Evolutionary conservation across 2,797 vertebrate species (phyloP).

Genomic region (Clamator glandarius): DNA sequence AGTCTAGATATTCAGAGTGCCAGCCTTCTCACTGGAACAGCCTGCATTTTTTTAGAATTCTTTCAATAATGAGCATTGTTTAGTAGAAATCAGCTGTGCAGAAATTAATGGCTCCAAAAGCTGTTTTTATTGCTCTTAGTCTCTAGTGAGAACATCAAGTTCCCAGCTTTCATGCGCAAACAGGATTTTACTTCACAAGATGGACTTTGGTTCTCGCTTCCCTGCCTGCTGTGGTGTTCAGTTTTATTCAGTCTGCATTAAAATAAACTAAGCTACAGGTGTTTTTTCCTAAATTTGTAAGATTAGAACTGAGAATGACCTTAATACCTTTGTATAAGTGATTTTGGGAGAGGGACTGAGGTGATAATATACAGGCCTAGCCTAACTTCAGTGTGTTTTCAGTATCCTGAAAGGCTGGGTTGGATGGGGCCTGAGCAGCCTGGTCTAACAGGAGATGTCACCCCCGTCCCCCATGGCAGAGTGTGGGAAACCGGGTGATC

Average conservation of each 20-base stretch:
- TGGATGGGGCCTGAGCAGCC: too few species aligned
- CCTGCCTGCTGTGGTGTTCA: background rate
- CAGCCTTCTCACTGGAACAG: constrained; percentile 48
- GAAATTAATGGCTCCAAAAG: constrained; percentile 75
- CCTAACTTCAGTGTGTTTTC: background rate
- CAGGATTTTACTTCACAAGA: constrained; percentile 42
- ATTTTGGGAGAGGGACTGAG: background rate
- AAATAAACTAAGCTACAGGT: constrained; percentile 27
- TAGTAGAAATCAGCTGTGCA: constrained; percentile 72
- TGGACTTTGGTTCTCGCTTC: background rate
- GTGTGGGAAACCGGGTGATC: too few species aligned
- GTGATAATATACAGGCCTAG: background rate
- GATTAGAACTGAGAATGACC: background rate
- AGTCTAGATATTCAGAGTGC: constrained; percentile 16
- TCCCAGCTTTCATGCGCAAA: constrained; percentile 39
- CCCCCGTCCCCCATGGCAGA: too few species aligned
- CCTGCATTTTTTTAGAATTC: constrained; percentile 37
- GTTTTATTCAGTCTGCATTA: constrained; percentile 35
- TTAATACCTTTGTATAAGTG: background rate
- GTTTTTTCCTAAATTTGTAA: background rate
- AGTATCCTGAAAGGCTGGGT: background rate
- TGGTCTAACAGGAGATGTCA: too few species aligned
- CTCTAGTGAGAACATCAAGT: constrained; percentile 73
- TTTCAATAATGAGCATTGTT: constrained; percentile 76
- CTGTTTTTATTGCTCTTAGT: constrained; percentile 69